A percentile compares a stretch with the other conserved stretches of the same genome.
Evolutionary conservation across 2,888 invertebrate species (phyloP).

Genomic region (Artemia sinica): DNA sequence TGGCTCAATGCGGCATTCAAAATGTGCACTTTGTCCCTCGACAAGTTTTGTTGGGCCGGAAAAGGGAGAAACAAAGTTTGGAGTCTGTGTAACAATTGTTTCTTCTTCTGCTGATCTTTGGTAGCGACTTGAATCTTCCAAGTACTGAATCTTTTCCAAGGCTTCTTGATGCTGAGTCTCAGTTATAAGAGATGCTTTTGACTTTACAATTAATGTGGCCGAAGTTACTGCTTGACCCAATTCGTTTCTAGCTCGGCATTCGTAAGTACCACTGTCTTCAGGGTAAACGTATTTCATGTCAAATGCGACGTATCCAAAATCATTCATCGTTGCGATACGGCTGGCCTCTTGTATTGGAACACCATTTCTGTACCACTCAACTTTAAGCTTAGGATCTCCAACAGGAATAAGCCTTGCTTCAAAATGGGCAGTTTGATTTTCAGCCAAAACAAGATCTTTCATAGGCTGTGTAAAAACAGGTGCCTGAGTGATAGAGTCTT

Average conservation of each 20-base stretch:
- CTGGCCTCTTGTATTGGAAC: conserved; percentile 78
- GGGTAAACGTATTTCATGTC: conserved; percentile 87
- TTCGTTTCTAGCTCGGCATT: conserved; percentile 72
- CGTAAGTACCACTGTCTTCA: conserved; percentile 90
- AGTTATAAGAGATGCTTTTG: conserved; percentile 63
- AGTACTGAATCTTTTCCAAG: conserved; percentile 62
- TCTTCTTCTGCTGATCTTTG: conserved; percentile 57
- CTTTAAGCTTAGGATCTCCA: conserved; percentile 74
- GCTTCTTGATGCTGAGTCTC: conserved; percentile 78
- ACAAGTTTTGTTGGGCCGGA: conserved; percentile 66
- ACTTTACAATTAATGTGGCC: conserved; percentile 71
- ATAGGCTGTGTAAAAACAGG: conserved; percentile 83
- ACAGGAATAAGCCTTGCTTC: conserved; percentile 85
- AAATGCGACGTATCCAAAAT: conserved; percentile 89
- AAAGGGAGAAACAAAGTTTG: conserved; percentile 64
- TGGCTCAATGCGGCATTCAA: conserved; percentile 80
- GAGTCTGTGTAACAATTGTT: conserved; percentile 64
- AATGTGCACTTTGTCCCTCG: conserved; percentile 77
- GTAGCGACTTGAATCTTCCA: conserved; percentile 64
- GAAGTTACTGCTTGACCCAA: conserved; percentile 88
- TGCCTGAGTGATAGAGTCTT: conserved; percentile 64
- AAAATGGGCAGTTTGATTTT: conserved; percentile 82
- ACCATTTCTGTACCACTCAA: conserved; percentile 83
- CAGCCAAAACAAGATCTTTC: conserved; percentile 63
- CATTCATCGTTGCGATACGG: conserved; percentile 81